phyloP scores from a whole-genome alignment of 2,113 vertebrate genomes.

The Tylochromis polylepis region DNA sequence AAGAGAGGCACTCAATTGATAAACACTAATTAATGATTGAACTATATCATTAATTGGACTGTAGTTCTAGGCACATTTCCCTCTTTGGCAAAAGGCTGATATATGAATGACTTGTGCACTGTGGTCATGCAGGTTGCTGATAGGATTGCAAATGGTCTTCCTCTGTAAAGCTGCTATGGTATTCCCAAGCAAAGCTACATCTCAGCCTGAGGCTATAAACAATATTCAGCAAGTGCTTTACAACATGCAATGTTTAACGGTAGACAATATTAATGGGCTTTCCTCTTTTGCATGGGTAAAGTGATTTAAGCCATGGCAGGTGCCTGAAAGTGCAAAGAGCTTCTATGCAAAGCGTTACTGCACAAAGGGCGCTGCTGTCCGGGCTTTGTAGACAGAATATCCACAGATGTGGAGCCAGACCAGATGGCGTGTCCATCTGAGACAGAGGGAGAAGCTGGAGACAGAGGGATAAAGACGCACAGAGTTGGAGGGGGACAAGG shows the following conservation, averaged over 20 bases:
- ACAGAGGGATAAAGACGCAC: constrained; percentile 63
- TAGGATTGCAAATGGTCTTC: constrained; percentile 24
- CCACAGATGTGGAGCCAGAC: constrained; percentile 72
- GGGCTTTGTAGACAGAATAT: constrained; percentile 66
- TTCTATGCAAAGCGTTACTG: constrained; percentile 23
- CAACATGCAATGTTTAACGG: constrained; percentile 35
- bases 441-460: constrained; percentile 58
- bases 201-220: constrained; percentile 32
- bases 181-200: constrained; percentile 10
- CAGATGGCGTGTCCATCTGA: constrained; percentile 64
- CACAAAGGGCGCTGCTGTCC: constrained; percentile 62
- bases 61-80: constrained; percentile 1
- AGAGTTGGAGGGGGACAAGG: constrained; percentile 39
- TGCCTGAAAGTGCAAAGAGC: constrained; percentile 55
- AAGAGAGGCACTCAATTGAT: constrained; percentile 3
- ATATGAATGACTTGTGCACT: neutral
- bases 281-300: constrained; percentile 45
- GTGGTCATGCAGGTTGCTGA: neutral
- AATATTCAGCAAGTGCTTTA: constrained; percentile 27
- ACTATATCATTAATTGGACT: neutral
- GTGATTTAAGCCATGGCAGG: constrained; percentile 68
- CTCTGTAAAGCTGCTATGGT: neutral
- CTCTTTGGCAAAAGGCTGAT: neutral
- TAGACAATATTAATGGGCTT: constrained; percentile 48
- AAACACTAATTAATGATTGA: constrained; percentile 29